Evolutionary conservation across 2,113 vertebrate genomes (phyloP).

Genomic region (Protobothrops flavoviridis): DNA sequence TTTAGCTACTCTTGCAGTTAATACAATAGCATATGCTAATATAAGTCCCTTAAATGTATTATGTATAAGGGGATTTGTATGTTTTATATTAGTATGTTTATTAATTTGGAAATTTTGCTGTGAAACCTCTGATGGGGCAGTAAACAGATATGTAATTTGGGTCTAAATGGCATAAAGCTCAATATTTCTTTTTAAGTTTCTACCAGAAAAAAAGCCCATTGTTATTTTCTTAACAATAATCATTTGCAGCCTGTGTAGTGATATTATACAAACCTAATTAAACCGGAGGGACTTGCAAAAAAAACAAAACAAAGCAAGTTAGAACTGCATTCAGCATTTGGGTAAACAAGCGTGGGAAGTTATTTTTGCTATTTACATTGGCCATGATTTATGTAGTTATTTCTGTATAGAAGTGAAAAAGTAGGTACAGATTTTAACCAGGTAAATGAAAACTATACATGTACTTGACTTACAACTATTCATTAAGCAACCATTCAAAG

Average conservation of each 20-base stretch:
- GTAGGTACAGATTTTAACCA: background rate
- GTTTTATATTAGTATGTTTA: background rate
- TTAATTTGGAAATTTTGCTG: constrained; percentile 9
- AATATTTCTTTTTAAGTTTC: constrained; percentile 1
- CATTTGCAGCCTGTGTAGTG: constrained; percentile 9
- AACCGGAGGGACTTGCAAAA: constrained; percentile 5
- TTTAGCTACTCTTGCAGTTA: background rate
- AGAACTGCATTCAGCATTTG: background rate
- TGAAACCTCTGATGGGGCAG: background rate
- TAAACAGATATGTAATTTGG: constrained; percentile 15
- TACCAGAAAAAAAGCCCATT: background rate
- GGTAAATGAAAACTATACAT: background rate
- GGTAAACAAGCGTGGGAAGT: background rate
- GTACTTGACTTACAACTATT: background rate
- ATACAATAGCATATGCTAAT: background rate
- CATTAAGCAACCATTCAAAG: background rate
- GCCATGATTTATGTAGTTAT: background rate
- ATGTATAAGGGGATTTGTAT: constrained; percentile 1
- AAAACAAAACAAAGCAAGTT: background rate
- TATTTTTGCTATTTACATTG: constrained; percentile 1
- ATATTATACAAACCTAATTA: constrained; percentile 16
- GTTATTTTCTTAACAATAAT: constrained; percentile 24
- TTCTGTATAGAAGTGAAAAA: background rate
- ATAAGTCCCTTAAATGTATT: background rate
- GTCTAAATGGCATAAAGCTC: constrained; percentile 24